These are phyloP conservation scores for Leucoraja ocellata DNA, from an alignment of 2,797 vertebrate genomes.

Conservation along the genomic window DNA sequence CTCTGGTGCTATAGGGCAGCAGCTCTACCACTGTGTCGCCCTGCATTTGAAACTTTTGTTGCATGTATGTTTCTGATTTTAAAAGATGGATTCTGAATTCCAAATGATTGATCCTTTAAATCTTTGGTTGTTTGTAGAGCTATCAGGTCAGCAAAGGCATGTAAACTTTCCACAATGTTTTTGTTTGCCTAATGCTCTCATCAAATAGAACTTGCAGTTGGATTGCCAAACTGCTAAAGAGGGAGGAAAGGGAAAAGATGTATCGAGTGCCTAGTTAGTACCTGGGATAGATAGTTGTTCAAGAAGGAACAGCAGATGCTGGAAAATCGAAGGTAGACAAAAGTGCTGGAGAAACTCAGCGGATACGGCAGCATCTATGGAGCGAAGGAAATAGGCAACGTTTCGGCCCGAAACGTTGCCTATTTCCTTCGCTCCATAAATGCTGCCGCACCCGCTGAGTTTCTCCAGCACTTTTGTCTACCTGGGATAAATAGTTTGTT, in stretches of 20 bases:
- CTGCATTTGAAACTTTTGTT: neutral
- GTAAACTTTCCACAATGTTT: neutral
- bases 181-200: neutral
- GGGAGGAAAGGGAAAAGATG: neutral
- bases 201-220: neutral
- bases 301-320: neutral
- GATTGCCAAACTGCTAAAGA: neutral
- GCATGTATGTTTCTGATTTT: neutral
- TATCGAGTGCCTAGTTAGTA: neutral
- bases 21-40: too few relatives aligned
- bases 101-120: neutral
- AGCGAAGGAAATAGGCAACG: too few relatives aligned
- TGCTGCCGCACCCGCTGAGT: too few relatives aligned
- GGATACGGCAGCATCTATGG: too few relatives aligned
- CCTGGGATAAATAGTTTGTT: neutral
- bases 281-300: neutral
- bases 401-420: too few relatives aligned
- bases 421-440: too few relatives aligned
- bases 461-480: too few relatives aligned
- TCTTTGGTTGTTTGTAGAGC: neutral
- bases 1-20: too few relatives aligned
- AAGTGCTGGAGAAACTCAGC: too few relatives aligned
- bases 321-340: too few relatives aligned
- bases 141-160: neutral
- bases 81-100: neutral